Evolutionary conservation across 64 coral and sea anemone genomes (phyloP), one percentile per base, ranked within the genome.

Genomic region (Acropora tenuis): DNA sequence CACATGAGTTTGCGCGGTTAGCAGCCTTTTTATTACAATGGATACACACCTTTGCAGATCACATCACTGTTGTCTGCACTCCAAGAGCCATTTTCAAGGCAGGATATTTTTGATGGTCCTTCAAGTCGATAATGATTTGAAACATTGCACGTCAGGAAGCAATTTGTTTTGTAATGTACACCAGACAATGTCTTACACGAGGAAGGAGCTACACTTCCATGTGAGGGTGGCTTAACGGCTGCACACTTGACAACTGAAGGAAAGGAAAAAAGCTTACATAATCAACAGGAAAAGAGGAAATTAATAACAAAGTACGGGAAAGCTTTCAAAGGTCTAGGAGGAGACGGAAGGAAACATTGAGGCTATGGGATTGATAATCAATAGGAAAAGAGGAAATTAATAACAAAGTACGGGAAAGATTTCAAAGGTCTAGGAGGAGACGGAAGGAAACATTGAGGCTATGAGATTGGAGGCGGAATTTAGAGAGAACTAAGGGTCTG

Each of bases 1-100:
- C 47, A 17, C 16, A 18, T 4, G 59, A 73, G 84, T 43, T 6
- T 17, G 59, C 10, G 59, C 59, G 10, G 59, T 63, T 63, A 63
- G 59, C 59, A 63, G 7, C 59, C 15, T 63, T 63, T 8, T 63
- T 12, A 63, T 63, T 63, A 40, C 74, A 20, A 76, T 8, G 50
- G 2, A 6, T 89, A 6, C 18, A 30, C 66, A 92, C 91, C 91
- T 92, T 46, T 69, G 50, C 91, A 92, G 12, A 16, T 79, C 30
- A 79, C 30, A 5, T 55, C 41, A 47, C 6, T 74, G 19, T 30
- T 53, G 69, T 92, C 83, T 47, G 47, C 67, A 79, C 82, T 83
- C 91, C 91, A 92, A 16, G 67, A 71, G 3, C 91, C 91, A 46
- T 87, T 87, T 77, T 42, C 59, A 73, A 50, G 79, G 76, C 91